Base-by-base conservation (phyloP, 1,140 invertebrate genomes). In the Zaprionus kolodkinae region DNA sequence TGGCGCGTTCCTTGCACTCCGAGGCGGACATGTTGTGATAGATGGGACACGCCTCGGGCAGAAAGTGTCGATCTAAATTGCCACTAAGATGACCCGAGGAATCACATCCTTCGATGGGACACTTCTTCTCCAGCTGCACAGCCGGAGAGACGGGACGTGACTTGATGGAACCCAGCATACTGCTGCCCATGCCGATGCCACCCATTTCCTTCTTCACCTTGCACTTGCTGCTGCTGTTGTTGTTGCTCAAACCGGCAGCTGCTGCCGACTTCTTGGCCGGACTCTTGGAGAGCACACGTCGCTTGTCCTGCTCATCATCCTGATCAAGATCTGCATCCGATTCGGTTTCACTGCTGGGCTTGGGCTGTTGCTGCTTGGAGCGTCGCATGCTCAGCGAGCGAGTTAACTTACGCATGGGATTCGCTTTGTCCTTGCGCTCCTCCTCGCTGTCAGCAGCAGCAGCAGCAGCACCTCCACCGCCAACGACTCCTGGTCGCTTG, bases 81-180 rank as follows among this genome's bases (percentile, higher is more conserved):
- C 98, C 97, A n/a, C 95, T 96, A 9, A 99, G 93, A 94, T 99
- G 98, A 66, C 98, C 98, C 27, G 93, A 93, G 21, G 98, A 99
- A 92, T 99, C 96, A 92, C 98, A 99, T 9, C 96, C 96, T 67
- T 97, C 95, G 12, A 99, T 94, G 0, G 97, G 97, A 93, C 98
- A 99, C 72, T 96, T 94, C 30, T 95, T 93, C 79, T 97, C 96
- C 75, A 96, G 95, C 17, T 91, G 87, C 1, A 75, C 64, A 15
- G 93, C 91, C 5, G 93, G 91, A 13, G 93, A 93, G 93, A 94
- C 85, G 76, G 93, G 73, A 79, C 93, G 82, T 0, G 85, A 81
- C 85, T 94, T 69, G 71, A 86, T 92, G 86, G 50, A 27, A 27
- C 38, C 54, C 0, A 86, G 52, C 2, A 56, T 60, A 13, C 72